Evolutionary conservation across 2,888 invertebrate genomes (phyloP), one percentile per base, ranked within the genome.

Genomic region (Dryobota labecula): DNA sequence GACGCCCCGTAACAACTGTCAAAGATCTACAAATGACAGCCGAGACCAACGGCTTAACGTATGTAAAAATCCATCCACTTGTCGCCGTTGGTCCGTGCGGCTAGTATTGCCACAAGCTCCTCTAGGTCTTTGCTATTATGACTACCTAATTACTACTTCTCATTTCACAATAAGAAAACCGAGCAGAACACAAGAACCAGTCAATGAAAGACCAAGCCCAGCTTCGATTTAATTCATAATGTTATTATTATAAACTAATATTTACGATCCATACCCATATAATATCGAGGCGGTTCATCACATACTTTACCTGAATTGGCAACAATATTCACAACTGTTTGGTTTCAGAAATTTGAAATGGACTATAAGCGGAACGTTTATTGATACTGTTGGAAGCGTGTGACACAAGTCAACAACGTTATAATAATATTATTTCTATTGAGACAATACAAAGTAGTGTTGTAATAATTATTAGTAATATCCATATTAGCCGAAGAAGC

Each of bases 181-280:
- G 18, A 43, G 27, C 0, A 27, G 2, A 41, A 36, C 5, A 60
- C n/a, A 36, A 45, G 33, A 24, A 62, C 49, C 11, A 47, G 24
- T 60, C 20, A 20, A 68, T 6, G 53, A 38, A 53, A 61, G 5
- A 67, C 73, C 63, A 53, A 69, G 54, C 76, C 79, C 54, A 54
- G 41, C 41, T 38, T 36, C 27, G n/a, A 63, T 69, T 72, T 53
- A 49, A 49, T 27, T 49, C 36, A 69, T 65, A 47, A 58, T 60
- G 43, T 72, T 70, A 68, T 71, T 54, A 68, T 71, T 54, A 68
- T 73, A 60, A 69, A 56, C 54, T 58, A 69, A 81, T 77, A 72
- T 80, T 77, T 81, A 80, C 66, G 69, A 64, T 18, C 30, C 20
- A 63, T 53, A 56, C 27, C n/a, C n/a, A 30, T 27, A 43, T 38